Conservation (phyloP, 1,140 invertebrate genomes). For the Penaeus chinensis region DNA sequence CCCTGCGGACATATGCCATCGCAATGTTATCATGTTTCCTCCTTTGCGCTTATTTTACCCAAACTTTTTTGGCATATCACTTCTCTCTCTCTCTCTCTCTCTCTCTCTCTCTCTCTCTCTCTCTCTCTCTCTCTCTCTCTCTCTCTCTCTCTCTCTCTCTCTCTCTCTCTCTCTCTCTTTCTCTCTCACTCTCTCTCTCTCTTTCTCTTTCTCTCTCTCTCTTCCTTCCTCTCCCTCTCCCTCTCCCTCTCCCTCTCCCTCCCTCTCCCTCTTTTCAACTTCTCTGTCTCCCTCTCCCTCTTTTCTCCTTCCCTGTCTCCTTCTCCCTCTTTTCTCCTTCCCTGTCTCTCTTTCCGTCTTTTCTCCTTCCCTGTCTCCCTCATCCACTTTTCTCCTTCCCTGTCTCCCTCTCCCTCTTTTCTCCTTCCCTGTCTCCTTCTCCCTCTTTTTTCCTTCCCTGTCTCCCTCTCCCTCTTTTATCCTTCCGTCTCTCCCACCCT, state of each 20-base stretch:
- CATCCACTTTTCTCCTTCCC: not conserved
- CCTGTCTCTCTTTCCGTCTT: not conserved
- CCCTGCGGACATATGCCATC: too few species aligned
- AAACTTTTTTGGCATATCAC: not conserved
- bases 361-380: not conserved
- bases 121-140: not conserved
- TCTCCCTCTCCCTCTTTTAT: not conserved
- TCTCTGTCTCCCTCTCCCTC: not conserved
- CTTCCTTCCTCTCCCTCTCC: not conserved
- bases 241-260: not conserved
- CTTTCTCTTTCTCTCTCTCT: not conserved
- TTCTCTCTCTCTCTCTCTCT: not conserved
- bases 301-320: not conserved
- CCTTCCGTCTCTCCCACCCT: too few species aligned
- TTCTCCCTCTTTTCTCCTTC: not conserved
- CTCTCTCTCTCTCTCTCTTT: not conserved
- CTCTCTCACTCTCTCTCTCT: not conserved
- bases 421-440: not conserved
- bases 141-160: not conserved
- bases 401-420: not conserved
- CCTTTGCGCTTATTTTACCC: not conserved
- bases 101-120: not conserved
- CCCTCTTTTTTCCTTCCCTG: not conserved
- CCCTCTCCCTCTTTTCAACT: not conserved
- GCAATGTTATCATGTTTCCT: too few species aligned